Evolutionary conservation across 2,113 vertebrate species (phyloP), one percentile per base, ranked within the genome.

Genomic region (Phyllostomus discolor): DNA sequence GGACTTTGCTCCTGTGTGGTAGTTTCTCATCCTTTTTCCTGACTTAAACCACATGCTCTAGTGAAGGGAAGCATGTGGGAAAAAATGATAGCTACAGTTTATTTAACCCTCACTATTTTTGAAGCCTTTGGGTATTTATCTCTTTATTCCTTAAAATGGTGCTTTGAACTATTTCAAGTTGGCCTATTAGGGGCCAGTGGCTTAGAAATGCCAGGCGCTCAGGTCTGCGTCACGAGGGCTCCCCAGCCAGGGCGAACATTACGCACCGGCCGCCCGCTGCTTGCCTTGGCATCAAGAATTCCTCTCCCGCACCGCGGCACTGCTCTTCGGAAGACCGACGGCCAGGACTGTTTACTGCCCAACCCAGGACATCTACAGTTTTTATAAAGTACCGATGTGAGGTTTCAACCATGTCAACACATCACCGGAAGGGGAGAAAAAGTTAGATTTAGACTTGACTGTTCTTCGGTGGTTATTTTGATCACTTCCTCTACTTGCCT

Each of bases 401-500:
- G 10, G 48, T 92, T 95, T 96, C 59, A 54, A 26, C 80, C 57
- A 41, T 31, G 38, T 79, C 67, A 86, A 35, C 35, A 22, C 26
- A 41, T 31, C 24, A 48, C 72, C 43, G 54, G 66, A 96, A 82
- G 59, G 22, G 20, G 59, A 22, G 46, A 17, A 41, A 86, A n/a
- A 70, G 35, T 35, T 82, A 88, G 72, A 69, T 79, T 90, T 46
- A 72, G n/a, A 66, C 70, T 16, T 66, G 3, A 16, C 62, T 86
- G 88, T 35, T 85, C 78, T 82, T 57, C 0, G 24, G 85, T 89
- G 81, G 81, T 72, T 94, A 28, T 84, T 92, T 79, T 92, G 73
- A 88, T 96, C 81, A 84, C 59, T 95, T 97, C 82, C 82, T 96
- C 50, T 57, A 12, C 67, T 75, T 90, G 64, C 41, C 28, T 72